Base-by-base conservation (phyloP, 2,888 invertebrate species). In the Leptarthrus brevirostris region DNA sequence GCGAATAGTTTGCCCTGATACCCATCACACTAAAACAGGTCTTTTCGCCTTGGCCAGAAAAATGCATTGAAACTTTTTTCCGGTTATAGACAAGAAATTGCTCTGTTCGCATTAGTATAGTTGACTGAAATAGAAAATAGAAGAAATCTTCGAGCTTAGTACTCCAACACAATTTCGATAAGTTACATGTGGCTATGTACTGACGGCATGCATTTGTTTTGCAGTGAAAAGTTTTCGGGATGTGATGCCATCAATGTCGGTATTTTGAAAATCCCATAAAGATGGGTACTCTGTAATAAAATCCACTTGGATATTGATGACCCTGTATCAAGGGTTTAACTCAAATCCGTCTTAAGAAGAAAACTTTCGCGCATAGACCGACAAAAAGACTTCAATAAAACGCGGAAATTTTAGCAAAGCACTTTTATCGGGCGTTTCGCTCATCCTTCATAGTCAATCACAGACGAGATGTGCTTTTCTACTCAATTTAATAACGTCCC, bases 381-480 rank as follows among this genome's bases (percentile, higher is more conserved):
- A 24, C 24, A 64, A 64, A 64, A 64, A 36, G 36, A 58, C 36
- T 36, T 36, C 22, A 18, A 18, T 36, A 58, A 58, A 58, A 36
- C 64, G 64, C 64, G 64, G 24, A 64, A 64, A 64, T 64, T 64
- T 64, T 64, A 64, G 64, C 64, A 64, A 64, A 47, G 64, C 64
- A 64, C 44, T 64, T 64, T 64, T 24, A 44, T 44, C 24, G 64
- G 52, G 69, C 34, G 36, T 34, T 52, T 18, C 69, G 18, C 36
- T 69, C 69, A 69, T 69, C 69, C 69, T 69, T 69, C 52, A 69
- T 69, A 69, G 69, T 69, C 69, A 69, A 69, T 69, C 69, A 69
- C 69, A 52, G 69, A 49, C 69, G 52, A 69, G 69, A 69, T 69
- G 69, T 69, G 49, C 69, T 69, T 69, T 69, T 69, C 69, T 69